phyloP scores from a whole-genome alignment of 2,888 invertebrate species.

The Cremastinae sp. region DNA sequence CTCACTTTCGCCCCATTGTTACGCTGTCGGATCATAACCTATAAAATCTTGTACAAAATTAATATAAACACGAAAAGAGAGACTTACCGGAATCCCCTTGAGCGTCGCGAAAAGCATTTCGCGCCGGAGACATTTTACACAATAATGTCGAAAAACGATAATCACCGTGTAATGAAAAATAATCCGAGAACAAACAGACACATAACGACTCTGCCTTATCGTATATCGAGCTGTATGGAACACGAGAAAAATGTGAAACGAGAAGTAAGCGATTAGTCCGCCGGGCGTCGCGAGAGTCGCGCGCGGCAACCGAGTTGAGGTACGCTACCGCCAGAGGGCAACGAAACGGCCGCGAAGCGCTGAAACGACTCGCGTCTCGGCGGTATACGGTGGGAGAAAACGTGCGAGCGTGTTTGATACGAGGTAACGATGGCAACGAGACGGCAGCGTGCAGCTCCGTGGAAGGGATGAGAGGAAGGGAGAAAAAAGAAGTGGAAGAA shows the following conservation, averaged over 20 bases:
- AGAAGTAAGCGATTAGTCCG: background rate
- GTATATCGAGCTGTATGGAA: slow-evolving; percentile 10
- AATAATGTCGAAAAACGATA: slow-evolving; percentile 12
- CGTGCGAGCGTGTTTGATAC: slow-evolving; percentile 7
- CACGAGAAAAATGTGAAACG: no score
- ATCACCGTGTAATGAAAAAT: background rate
- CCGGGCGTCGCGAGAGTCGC: background rate
- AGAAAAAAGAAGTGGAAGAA: slow-evolving; percentile 44
- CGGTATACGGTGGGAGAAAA: background rate
- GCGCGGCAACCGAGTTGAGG: background rate
- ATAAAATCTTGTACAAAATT: slow-evolving; percentile 16
- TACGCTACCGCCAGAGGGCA: slow-evolving; percentile 51
- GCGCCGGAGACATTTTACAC: slow-evolving; percentile 67
- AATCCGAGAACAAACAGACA: slow-evolving; percentile 22
- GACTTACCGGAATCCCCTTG: slow-evolving; percentile 73
- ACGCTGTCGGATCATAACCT: slow-evolving; percentile 50
- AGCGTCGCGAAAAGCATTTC: slow-evolving; percentile 67
- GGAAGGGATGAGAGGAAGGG: slow-evolving; percentile 59
- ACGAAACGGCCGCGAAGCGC: slow-evolving; percentile 8
- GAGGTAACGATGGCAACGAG: slow-evolving; percentile 59
- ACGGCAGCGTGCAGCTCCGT: slow-evolving; percentile 47
- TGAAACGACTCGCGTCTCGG: background rate
- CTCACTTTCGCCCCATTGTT: no score
- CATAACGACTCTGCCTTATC: slow-evolving; percentile 29
- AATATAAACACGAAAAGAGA: background rate